Evolutionary conservation across 1,140 invertebrate genomes (phyloP), one percentile per base, ranked within the genome.

Genomic region (Bombus sylvicola): DNA sequence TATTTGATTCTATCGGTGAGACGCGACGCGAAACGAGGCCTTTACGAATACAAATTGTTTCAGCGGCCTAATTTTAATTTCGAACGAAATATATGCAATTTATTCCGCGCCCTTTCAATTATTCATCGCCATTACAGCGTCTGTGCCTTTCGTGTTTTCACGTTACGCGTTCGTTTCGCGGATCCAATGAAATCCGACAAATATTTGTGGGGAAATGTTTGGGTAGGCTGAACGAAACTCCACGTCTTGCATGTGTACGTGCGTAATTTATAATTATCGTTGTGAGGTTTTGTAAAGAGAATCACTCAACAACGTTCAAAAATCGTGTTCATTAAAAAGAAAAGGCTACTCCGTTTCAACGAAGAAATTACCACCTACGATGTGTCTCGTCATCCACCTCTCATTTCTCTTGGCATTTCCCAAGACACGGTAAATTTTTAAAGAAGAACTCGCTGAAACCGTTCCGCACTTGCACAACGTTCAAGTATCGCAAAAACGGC

Each of bases 171-270:
- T 72, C 53, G 47, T 62, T 41, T 41, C 18, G 81, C 8, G 5
- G 47, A 82, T 8, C 47, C 57, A 37, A 82, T 64, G 34, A 64
- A 74, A 25, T 47, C 39, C 1, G 22, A 47, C 39, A 82, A 82
- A 82, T 64, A 75, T 82, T 82, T 82, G 69, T 53, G 28, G 39
- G 34, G 8, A 82, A 82, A 82, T n/a, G 28, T 82, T 81, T 81
- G 69, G 9, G 3, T 10, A 3, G 12, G 1, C 1, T 41, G 57
- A 47, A 74, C 57, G 57, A 34, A 41, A 73, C 62, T 73, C 39
- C 31, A 25, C 71, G 39, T 37, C 34, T 37, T 37, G 34, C 34
- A 37, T 37, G 34, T 15, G 13, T 13, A 9, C n/a, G 22, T 0
- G 10, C 10, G 22, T 64, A 47, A 74, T 74, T 47, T 64, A 22